A percentile compares a stretch with the other conserved stretches of the same genome.
These are phyloP conservation scores for Muraenolepis orangiensis DNA, from an alignment of 2,797 vertebrate genomes.

Conservation along the genomic window DNA sequence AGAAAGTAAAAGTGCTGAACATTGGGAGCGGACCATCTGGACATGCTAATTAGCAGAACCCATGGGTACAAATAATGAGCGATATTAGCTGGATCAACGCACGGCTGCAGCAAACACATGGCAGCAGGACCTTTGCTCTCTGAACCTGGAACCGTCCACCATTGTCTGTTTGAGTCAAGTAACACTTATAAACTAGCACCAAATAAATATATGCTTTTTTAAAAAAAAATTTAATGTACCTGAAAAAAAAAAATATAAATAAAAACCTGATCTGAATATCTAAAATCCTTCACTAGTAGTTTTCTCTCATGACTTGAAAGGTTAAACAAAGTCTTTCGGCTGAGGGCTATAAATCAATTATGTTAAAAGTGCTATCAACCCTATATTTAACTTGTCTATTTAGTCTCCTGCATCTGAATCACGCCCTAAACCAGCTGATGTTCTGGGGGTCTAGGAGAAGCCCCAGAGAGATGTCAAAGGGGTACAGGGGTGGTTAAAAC, in stretches of 20 bases:
- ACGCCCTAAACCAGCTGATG: conserved; percentile 25
- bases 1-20: neutral
- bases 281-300: neutral
- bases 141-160: neutral
- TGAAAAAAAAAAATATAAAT: no score
- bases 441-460: conserved; percentile 31
- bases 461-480: conserved; percentile 36
- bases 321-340: conserved; percentile 42
- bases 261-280: no score
- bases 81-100: neutral
- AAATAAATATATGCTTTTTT: no score
- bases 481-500: conserved; percentile 29
- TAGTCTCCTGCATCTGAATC: conserved; percentile 37
- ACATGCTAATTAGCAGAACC: neutral
- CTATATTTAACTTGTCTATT: conserved; percentile 38
- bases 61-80: neutral
- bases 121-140: neutral
- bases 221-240: no score
- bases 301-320: neutral
- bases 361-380: conserved; percentile 43
- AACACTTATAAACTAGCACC: neutral
- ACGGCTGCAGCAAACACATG: neutral
- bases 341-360: conserved; percentile 38
- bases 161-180: neutral
- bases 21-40: neutral